phyloP scores from a whole-genome alignment of 2,888 invertebrate genomes.

The Pollenia labialis region DNA sequence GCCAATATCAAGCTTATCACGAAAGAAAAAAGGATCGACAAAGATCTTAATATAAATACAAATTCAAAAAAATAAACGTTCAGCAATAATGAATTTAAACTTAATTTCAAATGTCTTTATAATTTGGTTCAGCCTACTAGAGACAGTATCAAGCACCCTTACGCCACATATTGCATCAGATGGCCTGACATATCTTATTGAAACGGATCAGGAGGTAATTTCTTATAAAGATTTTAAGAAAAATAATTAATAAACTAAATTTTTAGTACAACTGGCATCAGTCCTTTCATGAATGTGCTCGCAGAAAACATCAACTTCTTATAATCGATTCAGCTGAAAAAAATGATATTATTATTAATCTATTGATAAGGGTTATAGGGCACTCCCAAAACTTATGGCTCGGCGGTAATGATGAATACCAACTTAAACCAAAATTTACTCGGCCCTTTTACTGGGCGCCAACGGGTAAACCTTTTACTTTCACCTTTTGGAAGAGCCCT shows the following conservation, averaged over 20 bases:
- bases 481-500: background rate
- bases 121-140: background rate
- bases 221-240: background rate
- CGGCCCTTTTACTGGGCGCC: slow-evolving; percentile 50
- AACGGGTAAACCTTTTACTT: slow-evolving; percentile 18
- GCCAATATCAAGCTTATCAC: no score
- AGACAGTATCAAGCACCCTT: background rate
- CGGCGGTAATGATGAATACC: slow-evolving; percentile 51
- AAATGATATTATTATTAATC: background rate
- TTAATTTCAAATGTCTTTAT: background rate
- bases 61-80: background rate
- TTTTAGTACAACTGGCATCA: slow-evolving; percentile 52
- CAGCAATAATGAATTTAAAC: background rate
- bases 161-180: background rate
- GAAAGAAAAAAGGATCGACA: no score
- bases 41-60: no score
- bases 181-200: slow-evolving; percentile 52
- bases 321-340: slow-evolving; percentile 32
- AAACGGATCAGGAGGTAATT: slow-evolving; percentile 33
- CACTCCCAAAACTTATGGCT: slow-evolving; percentile 32
- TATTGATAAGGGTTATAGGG: slow-evolving; percentile 10
- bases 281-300: slow-evolving; percentile 39
- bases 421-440: slow-evolving; percentile 16
- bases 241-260: background rate
- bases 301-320: slow-evolving; percentile 19